A percentile compares a stretch with the other conserved stretches of the same genome.
phyloP scores from a whole-genome alignment of 1,140 invertebrate genomes.

The Liolophura sinensis region DNA sequence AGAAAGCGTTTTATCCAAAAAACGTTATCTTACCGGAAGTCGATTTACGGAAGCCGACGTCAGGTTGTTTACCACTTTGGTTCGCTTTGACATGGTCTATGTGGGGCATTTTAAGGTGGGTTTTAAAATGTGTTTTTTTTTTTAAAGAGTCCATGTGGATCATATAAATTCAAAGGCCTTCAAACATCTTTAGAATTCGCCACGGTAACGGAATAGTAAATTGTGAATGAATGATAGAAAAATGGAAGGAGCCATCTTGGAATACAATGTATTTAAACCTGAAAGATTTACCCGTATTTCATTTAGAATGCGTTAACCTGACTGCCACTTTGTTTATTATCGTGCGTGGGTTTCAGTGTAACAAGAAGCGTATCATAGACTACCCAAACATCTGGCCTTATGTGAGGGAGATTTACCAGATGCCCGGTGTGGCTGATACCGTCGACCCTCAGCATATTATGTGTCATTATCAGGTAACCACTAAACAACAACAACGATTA shows the following conservation, averaged over 20 bases:
- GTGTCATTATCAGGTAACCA: slow-evolving; percentile 43
- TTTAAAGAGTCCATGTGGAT: neutral
- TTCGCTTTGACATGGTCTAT: slow-evolving; percentile 54
- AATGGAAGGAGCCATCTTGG: too few relatives aligned
- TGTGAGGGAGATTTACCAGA: slow-evolving; percentile 48
- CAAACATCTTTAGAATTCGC: too few relatives aligned
- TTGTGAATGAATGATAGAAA: too few relatives aligned
- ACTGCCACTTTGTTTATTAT: neutral
- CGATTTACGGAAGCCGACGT: slow-evolving; percentile 51
- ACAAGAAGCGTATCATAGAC: slow-evolving; percentile 47
- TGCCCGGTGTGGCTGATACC: slow-evolving; percentile 40
- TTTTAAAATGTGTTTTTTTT: neutral
- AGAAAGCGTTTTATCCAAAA: slow-evolving; percentile 44
- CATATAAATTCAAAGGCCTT: neutral
- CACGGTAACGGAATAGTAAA: too few relatives aligned
- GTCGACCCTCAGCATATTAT: slow-evolving; percentile 48
- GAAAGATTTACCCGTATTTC: too few relatives aligned
- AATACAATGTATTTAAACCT: too few relatives aligned
- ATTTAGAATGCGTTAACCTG: too few relatives aligned
- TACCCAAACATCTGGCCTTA: slow-evolving; percentile 52
- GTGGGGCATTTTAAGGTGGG: slow-evolving; percentile 51
- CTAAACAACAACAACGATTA: neutral
- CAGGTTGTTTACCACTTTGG: slow-evolving; percentile 44
- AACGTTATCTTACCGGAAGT: slow-evolving; percentile 42
- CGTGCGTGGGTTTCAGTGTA: slow-evolving; percentile 28